These are phyloP conservation scores for Operophtera brumata DNA, from an alignment of 2,888 invertebrate species.

Conservation along the genomic window DNA sequence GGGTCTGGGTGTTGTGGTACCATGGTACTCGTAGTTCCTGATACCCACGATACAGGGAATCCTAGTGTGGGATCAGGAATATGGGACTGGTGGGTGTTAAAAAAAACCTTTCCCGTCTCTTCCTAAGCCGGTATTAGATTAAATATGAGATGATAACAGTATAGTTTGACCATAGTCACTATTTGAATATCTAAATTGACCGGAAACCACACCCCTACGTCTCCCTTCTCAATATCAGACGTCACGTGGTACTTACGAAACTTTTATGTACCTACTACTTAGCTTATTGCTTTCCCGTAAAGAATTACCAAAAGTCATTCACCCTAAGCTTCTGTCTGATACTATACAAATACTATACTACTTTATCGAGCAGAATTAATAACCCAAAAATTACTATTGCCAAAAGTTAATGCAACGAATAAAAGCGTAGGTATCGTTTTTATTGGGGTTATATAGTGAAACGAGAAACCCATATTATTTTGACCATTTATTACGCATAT, in stretches of 20 bases:
- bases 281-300: slow-evolving; percentile 19
- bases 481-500: too few relatives aligned
- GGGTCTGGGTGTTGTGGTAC: too few relatives aligned
- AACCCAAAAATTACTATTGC: slow-evolving; percentile 61
- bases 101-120: too few relatives aligned
- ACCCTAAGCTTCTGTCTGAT: slow-evolving; percentile 34
- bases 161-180: too few relatives aligned
- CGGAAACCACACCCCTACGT: too few relatives aligned
- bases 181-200: too few relatives aligned
- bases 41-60: too few relatives aligned
- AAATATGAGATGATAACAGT: too few relatives aligned
- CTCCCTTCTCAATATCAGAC: not conserved
- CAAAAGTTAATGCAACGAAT: slow-evolving; percentile 69
- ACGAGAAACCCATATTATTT: not conserved
- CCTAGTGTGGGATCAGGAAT: too few relatives aligned
- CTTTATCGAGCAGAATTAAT: slow-evolving; percentile 76
- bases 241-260: slow-evolving; percentile 3
- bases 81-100: too few relatives aligned
- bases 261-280: slow-evolving; percentile 2
- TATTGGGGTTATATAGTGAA: slow-evolving; percentile 49
- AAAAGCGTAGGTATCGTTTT: slow-evolving; percentile 71
- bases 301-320: slow-evolving; percentile 20
- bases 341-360: slow-evolving; percentile 52
- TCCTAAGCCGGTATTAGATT: too few relatives aligned
- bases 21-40: too few relatives aligned